Base-by-base conservation (phyloP, 2,113 vertebrate species). In the Ochotona princeps region DNA sequence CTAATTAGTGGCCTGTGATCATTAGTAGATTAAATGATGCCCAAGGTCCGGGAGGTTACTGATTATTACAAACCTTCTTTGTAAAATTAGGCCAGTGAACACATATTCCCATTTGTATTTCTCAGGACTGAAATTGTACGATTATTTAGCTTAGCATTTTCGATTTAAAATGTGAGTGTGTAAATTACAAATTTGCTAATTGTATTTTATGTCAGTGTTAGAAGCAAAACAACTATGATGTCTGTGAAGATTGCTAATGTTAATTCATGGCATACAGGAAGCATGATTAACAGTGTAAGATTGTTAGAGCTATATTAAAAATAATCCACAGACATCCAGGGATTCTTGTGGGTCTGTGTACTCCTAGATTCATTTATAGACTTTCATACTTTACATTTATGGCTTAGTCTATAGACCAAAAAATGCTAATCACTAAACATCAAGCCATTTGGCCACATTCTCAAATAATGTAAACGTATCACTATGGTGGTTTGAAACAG, bases 1-100 rank as follows among this genome's bases (percentile, higher is more conserved):
- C 30, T 92, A 74, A 82, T 81, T 90, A 83, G 21, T 91, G 44
- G 14, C 63, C 63, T 76, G 47, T 81, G 32, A 78, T 25, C n/a
- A 30, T 87, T 73, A 89, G 87, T 70, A 83, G 89, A 75, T 87
- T 67, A 87, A 86, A 78, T 54, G 47, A 25, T 57, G 25, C 30
- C 81, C 5, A 49, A 72, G 35, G 89, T 44, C 60, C 60, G 80
- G 15, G 51, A 83, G 44, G 17, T 25, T n/a, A 72, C 18, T 84
- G 87, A 70, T 8, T 32, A 60, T 72, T 63, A 79, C n/a, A 94
- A 4, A 0, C 65, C 30, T 23, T 66, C 49, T 1, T 83, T 73
- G 81, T 76, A 63, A 76, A 81, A 63, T 47, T 26, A 82, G 63
- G 54, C 7, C 73, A 89, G 5, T 28, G 25, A 38, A 54, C 15